Percentiles rank a stretch among this genome's conserved stretches.
Conservation (phyloP, 37 sponge, comb jelly and placozoan genomes). For the Diacarnus erythraeanus region DNA sequence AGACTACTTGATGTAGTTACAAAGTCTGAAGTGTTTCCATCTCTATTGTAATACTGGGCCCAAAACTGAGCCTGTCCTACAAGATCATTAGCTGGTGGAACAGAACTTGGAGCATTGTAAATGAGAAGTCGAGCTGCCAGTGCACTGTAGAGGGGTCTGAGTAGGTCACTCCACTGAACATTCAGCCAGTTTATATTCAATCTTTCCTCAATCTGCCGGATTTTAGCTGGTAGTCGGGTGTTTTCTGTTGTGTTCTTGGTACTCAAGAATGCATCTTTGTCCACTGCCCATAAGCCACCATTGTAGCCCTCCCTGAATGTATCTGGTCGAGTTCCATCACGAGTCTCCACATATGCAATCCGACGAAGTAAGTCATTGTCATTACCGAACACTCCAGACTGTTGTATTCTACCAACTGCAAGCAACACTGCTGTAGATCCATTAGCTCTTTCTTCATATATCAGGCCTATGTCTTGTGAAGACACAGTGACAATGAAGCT, state of each 20-base stretch:
- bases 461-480: background rate
- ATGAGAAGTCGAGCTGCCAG: slow-evolving; percentile 47
- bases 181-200: slow-evolving; percentile 34
- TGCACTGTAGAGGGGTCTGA: slow-evolving; percentile 44
- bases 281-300: slow-evolving; percentile 64
- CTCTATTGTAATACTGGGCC: background rate
- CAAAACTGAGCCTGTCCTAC: slow-evolving; percentile 41
- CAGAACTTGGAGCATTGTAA: background rate
- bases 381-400: slow-evolving; percentile 1
- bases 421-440: slow-evolving; percentile 6
- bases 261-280: slow-evolving; percentile 2
- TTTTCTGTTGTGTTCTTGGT: slow-evolving; percentile 21
- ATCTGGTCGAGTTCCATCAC: slow-evolving; percentile 25
- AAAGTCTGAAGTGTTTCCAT: background rate
- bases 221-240: slow-evolving; percentile 1
- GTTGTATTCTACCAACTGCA: slow-evolving; percentile 7
- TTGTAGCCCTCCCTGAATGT: slow-evolving; percentile 37
- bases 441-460: background rate
- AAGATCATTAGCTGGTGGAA: slow-evolving; percentile 34
- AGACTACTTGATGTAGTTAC: background rate
- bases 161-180: slow-evolving; percentile 36
- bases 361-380: slow-evolving; percentile 27
- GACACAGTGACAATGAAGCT: no score
- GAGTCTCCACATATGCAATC: slow-evolving; percentile 38
- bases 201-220: slow-evolving; percentile 5